These are phyloP conservation scores for Spongilla lacustris DNA, from an alignment of 37 sponge, comb jelly and placozoan genomes.

Conservation along the genomic window DNA sequence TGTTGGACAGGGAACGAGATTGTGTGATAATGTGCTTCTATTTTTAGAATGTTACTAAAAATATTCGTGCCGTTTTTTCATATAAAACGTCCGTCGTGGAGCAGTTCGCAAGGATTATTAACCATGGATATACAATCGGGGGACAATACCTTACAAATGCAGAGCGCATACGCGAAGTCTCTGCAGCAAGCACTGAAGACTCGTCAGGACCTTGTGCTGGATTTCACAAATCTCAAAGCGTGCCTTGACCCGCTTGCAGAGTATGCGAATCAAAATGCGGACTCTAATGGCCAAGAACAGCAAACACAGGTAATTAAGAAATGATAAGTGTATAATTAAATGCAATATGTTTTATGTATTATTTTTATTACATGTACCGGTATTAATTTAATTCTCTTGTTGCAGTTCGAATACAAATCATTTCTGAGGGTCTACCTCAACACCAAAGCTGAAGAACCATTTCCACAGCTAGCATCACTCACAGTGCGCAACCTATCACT, in stretches of 20 bases:
- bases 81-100: not conserved
- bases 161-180: not conserved
- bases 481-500: constrained; percentile 10
- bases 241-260: constrained; percentile 36
- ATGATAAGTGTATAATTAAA: not conserved
- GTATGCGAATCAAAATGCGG: not conserved
- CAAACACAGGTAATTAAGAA: not conserved
- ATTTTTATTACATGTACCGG: too few species aligned
- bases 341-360: too few species aligned
- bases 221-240: constrained; percentile 46
- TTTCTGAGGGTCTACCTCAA: constrained; percentile 26
- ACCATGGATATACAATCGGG: not conserved
- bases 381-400: too few species aligned
- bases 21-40: too few species aligned
- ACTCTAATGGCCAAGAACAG: not conserved
- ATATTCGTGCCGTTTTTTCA: not conserved
- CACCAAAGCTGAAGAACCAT: not conserved
- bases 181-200: constrained; percentile 6
- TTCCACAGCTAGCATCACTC: constrained; percentile 17
- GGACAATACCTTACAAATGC: not conserved
- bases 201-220: constrained; percentile 37
- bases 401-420: constrained; percentile 46
- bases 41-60: constrained; percentile 42
- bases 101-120: too few species aligned
- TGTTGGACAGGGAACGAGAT: too few species aligned